Conservation (phyloP, 1,140 invertebrate species). For the Limonius californicus region DNA sequence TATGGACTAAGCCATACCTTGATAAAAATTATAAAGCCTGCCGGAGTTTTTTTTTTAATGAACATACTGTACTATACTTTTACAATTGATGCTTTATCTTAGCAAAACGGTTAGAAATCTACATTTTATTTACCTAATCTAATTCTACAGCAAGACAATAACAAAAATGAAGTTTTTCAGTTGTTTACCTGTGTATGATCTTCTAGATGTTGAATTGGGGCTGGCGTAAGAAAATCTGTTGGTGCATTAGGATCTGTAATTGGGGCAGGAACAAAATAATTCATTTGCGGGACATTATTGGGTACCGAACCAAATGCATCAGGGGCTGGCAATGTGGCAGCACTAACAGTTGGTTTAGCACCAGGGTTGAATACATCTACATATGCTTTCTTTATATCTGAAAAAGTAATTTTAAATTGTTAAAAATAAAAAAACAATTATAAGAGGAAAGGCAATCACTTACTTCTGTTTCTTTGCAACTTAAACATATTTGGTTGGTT, state of each 20-base stretch:
- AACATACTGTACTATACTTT: no score
- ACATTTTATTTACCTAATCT: no score
- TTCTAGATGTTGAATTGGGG: conserved; percentile 29
- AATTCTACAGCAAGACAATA: no score
- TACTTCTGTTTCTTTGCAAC: conserved; percentile 67
- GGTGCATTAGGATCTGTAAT: conserved; percentile 56
- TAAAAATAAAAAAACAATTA: no score
- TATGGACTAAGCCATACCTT: no score
- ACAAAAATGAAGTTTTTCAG: no score
- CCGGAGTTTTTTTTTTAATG: no score
- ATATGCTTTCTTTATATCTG: conserved; percentile 74
- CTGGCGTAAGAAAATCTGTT: conserved; percentile 54
- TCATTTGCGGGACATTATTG: conserved; percentile 48
- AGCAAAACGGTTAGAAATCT: no score
- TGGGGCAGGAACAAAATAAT: conserved; percentile 54
- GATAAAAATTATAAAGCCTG: no score
- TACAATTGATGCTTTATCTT: no score
- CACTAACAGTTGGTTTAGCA: conserved; percentile 49
- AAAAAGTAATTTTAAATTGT: conserved; percentile 29
- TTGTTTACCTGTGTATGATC: conserved; percentile 43
- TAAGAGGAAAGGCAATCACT: no score
- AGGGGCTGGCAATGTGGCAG: conserved; percentile 49
- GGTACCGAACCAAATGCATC: conserved; percentile 37
- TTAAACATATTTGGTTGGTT: conserved; percentile 69
- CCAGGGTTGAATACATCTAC: conserved; percentile 81